These are phyloP conservation scores for Caenorhabditis angaria DNA, from an alignment of 2,888 invertebrate species.

Conservation along the genomic window DNA sequence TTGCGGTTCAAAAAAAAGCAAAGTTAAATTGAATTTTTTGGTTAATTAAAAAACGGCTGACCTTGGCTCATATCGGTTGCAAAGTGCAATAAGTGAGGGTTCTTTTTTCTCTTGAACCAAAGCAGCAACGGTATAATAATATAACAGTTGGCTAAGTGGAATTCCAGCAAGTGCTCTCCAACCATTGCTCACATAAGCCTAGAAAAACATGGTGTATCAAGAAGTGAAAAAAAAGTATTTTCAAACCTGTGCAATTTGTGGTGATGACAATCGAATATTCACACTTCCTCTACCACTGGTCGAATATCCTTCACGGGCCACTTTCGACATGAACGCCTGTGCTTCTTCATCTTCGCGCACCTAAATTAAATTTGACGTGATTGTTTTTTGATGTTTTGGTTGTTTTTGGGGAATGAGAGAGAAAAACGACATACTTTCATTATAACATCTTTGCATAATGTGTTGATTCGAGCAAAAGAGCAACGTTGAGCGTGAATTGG, in stretches of 20 bases:
- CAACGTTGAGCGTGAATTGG: slow-evolving; percentile 85
- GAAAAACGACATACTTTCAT: slow-evolving; percentile 67
- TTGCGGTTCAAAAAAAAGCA: too few species aligned
- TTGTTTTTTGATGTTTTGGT: background rate
- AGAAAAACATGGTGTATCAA: background rate
- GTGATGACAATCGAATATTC: slow-evolving; percentile 87
- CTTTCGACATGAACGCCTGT: slow-evolving; percentile 80
- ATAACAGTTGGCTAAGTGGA: slow-evolving; percentile 57
- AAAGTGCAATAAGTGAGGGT: slow-evolving; percentile 76
- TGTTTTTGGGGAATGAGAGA: background rate
- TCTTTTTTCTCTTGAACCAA: slow-evolving; percentile 66
- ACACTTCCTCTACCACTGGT: slow-evolving; percentile 85
- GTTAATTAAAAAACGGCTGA: slow-evolving; percentile 9
- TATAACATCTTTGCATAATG: slow-evolving; percentile 81
- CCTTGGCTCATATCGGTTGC: slow-evolving; percentile 83
- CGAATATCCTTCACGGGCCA: slow-evolving; percentile 85
- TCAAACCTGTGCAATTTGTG: slow-evolving; percentile 77
- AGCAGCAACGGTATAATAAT: slow-evolving; percentile 69
- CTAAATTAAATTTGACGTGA: too few species aligned
- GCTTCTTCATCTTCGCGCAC: slow-evolving; percentile 74
- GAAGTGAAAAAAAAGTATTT: too few species aligned
- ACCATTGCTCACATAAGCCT: slow-evolving; percentile 75
- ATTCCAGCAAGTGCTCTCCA: slow-evolving; percentile 81
- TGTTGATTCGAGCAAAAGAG: slow-evolving; percentile 87
- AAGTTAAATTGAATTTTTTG: background rate